Evolutionary conservation across 2,113 vertebrate species (phyloP).

Genomic region (Stegostoma tigrinum): DNA sequence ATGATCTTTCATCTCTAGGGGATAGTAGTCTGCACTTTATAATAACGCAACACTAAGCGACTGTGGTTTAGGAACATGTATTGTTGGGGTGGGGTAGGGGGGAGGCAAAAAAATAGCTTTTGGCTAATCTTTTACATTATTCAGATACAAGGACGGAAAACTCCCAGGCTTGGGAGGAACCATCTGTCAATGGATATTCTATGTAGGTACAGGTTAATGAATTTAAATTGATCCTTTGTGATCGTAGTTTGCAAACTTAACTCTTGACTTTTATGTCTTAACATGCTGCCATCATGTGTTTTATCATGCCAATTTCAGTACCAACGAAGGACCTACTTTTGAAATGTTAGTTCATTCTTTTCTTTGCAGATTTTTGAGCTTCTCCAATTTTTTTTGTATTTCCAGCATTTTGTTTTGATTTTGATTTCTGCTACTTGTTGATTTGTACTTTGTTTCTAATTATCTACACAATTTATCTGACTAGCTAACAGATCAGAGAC

Average conservation of each 20-base stretch:
- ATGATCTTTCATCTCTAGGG: too few species aligned
- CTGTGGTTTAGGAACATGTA: too few species aligned
- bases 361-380: too few species aligned
- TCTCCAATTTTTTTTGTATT: too few species aligned
- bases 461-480: too few species aligned
- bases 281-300: neutral
- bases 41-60: too few species aligned
- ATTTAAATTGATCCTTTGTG: neutral
- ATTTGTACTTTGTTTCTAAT: too few species aligned
- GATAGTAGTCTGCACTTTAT: too few species aligned
- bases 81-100: too few species aligned
- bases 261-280: neutral
- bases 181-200: neutral
- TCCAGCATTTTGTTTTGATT: too few species aligned
- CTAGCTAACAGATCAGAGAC: too few species aligned
- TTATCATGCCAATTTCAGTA: neutral
- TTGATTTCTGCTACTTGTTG: too few species aligned
- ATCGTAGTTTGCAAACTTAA: neutral
- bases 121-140: neutral
- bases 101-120: neutral
- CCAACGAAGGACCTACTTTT: neutral
- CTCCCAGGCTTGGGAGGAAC: neutral
- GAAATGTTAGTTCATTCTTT: neutral
- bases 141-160: neutral
- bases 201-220: neutral